Percentiles rank a stretch among this genome's conserved stretches.
Conservation (phyloP, 2,113 vertebrate species). For the Arenaria interpres region DNA sequence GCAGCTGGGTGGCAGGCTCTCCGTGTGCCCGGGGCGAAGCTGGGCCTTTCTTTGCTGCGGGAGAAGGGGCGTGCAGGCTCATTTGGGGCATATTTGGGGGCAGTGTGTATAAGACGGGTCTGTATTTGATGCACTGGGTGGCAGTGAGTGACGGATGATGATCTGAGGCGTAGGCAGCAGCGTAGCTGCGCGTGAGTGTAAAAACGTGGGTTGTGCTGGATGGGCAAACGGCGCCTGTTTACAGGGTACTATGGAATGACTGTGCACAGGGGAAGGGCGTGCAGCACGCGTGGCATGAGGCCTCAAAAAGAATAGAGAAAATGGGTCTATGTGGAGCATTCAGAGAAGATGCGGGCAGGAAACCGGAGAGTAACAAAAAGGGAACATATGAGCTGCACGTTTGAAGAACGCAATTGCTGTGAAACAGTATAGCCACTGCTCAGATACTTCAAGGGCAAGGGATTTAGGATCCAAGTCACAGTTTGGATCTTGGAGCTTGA, state of each 20-base stretch:
- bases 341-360: neutral
- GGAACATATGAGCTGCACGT: fast-evolving
- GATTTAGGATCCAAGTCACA: neutral
- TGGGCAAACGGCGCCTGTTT: neutral
- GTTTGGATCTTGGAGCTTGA: neutral
- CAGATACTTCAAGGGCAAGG: neutral
- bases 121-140: neutral
- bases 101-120: fast-evolving
- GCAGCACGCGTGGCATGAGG: fast-evolving
- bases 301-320: neutral
- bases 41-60: neutral
- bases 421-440: neutral
- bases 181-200: fast-evolving
- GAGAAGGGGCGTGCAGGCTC: neutral
- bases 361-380: neutral
- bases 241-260: neutral
- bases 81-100: neutral
- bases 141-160: neutral
- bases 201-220: neutral
- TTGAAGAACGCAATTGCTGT: neutral
- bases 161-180: neutral
- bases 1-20: neutral
- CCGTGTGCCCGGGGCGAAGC: neutral
- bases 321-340: neutral
- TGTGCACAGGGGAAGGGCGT: neutral